Percentiles rank a stretch among this genome's conserved stretches.
Conservation (phyloP, 2,797 vertebrate species). For the Malurus leucopterus region DNA sequence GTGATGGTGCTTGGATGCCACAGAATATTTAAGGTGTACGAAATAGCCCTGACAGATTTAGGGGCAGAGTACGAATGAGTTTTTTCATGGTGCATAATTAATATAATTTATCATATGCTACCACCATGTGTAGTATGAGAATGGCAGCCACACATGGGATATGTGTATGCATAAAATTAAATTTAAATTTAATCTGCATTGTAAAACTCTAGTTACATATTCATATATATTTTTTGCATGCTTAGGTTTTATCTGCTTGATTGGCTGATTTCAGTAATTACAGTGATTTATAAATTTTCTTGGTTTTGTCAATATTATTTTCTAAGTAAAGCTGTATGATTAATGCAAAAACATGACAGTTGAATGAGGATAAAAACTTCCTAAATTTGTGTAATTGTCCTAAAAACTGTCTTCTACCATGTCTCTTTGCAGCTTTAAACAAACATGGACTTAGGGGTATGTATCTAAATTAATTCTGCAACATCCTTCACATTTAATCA, state of each 20-base stretch:
- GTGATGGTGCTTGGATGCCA: neutral
- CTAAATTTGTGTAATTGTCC: neutral
- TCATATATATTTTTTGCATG: neutral
- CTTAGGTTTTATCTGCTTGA: neutral
- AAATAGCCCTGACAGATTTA: neutral
- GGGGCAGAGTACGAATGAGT: neutral
- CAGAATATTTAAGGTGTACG: neutral
- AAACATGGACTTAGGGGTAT: neutral
- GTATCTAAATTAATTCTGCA: neutral
- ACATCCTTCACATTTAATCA: neutral
- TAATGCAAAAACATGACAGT: neutral
- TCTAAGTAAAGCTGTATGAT: neutral
- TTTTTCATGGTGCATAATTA: neutral
- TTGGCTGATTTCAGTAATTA: neutral
- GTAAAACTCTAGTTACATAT: neutral
- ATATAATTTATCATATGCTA: neutral
- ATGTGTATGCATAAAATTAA: neutral
- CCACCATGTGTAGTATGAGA: neutral
- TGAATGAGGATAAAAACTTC: neutral
- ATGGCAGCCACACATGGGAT: neutral
- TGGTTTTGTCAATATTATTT: neutral
- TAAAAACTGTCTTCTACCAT: neutral
- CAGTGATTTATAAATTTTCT: neutral
- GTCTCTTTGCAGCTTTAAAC: neutral
- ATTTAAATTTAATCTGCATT: conserved; percentile 8